phyloP scores from a whole-genome alignment of 2,888 invertebrate genomes.

The Odontocerum albicorne region DNA sequence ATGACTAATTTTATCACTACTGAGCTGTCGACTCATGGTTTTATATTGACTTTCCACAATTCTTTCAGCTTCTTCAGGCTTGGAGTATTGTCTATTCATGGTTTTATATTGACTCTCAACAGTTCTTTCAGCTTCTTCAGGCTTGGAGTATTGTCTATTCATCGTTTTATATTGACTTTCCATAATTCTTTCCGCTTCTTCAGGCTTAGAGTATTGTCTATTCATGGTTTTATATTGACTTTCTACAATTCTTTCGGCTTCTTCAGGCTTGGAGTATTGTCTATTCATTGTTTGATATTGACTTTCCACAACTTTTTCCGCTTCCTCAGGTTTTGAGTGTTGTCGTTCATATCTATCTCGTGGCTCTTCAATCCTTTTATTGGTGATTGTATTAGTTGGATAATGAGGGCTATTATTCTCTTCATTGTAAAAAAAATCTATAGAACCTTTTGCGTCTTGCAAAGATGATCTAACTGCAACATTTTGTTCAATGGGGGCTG shows the following conservation, averaged over 20 bases:
- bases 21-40: conserved; percentile 58
- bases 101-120: conserved; percentile 37
- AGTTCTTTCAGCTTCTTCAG: conserved; percentile 51
- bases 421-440: conserved; percentile 68
- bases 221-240: conserved; percentile 44
- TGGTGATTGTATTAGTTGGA: conserved; percentile 9
- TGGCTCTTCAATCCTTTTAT: conserved; percentile 22
- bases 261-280: conserved; percentile 62
- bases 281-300: conserved; percentile 50
- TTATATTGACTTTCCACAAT: conserved; percentile 37
- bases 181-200: conserved; percentile 47
- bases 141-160: conserved; percentile 58
- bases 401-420: conserved; percentile 14
- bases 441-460: conserved; percentile 73
- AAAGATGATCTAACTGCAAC: conserved; percentile 72
- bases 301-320: conserved; percentile 48
- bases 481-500: conserved; percentile 64
- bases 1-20: conserved; percentile 57
- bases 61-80: conserved; percentile 54
- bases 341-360: conserved; percentile 45
- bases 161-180: conserved; percentile 42
- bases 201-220: conserved; percentile 59
- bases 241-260: conserved; percentile 43
- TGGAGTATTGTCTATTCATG: conserved; percentile 60
- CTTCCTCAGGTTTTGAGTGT: conserved; percentile 58